A percentile compares a stretch with the other conserved stretches of the same genome.
phyloP scores from a whole-genome alignment of 2,888 invertebrate species.

The Cordilura impudica region DNA sequence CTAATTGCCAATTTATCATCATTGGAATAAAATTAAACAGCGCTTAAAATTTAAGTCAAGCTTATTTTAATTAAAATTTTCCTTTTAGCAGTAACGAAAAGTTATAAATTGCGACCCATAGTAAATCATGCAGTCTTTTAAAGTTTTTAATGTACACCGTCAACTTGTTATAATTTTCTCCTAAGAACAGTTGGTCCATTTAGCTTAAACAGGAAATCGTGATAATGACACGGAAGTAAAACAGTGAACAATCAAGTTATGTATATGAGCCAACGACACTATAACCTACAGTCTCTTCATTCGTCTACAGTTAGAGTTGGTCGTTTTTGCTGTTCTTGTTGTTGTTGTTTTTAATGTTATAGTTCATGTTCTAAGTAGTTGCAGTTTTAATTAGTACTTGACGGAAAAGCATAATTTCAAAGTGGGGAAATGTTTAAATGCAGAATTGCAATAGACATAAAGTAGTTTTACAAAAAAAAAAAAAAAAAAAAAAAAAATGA shows the following conservation, averaged over 20 bases:
- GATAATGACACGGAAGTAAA: conserved; percentile 61
- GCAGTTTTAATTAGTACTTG: conserved; percentile 26
- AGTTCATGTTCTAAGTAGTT: conserved; percentile 12
- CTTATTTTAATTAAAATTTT: no score
- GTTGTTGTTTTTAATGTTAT: background rate
- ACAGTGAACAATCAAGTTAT: conserved; percentile 16
- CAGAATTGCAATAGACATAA: no score
- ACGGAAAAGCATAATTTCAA: background rate
- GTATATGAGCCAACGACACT: background rate
- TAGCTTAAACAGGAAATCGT: conserved; percentile 52
- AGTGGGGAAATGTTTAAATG: background rate
- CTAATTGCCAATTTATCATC: no score
- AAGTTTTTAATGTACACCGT: background rate
- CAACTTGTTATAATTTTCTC: background rate
- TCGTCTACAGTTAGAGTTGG: background rate
- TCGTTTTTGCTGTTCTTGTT: no score
- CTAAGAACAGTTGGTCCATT: conserved; percentile 10
- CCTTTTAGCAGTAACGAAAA: no score
- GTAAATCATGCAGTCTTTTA: background rate
- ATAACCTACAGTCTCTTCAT: background rate
- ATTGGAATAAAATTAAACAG: no score
- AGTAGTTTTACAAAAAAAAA: no score
- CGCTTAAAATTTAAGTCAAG: no score
- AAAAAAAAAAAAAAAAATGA: no score
- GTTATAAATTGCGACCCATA: no score